Evolutionary conservation across 2,797 vertebrate species (phyloP), one percentile per base, ranked within the genome.

Genomic region (Meriones psammophilus): DNA sequence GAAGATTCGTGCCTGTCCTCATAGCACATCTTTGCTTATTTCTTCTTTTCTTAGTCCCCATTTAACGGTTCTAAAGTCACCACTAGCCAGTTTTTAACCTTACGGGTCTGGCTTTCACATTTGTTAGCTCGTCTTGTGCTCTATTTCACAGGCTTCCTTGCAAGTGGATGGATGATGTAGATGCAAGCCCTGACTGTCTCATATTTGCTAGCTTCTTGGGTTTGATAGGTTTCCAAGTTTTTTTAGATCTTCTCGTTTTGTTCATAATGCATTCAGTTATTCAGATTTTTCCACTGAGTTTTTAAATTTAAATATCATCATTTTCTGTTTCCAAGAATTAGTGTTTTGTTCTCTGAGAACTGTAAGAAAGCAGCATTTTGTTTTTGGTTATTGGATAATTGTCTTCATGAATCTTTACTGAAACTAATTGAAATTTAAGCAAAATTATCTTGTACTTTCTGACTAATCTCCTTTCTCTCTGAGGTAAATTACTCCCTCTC

Each of bases 281-380:
- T 78, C 24, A 84, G 58, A 60, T 88, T 86, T 95, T 69, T 91
- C 74, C 60, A 84, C 3, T 94, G 69, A 94, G 89, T 96, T 95
- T 92, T 68, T 89, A 73, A 88, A 62, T 87, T 91, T 95, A 95
- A 60, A 92, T 46, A 74, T 85, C 66, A 54, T 94, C 26, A 68
- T 94, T 97, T 91, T 89, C 66, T 85, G 33, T 93, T 95, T 95
- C n/a, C n/a, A 88, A 94, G 90, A 78, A 88, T 90, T 86, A 33
- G 76, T 79, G 86, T 87, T 76, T 80, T 94, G 50, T 93, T 90
- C 39, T 85, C 68, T 92, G 73, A 92, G 28, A 20, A 94, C 42
- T 73, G 62, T 79, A 94, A 94, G 90, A 94, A 93, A 95, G 90
- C 26, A 92, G 5, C 46, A 76, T 9, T 71, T 94, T 94, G 36